Base-by-base conservation (phyloP, 2,888 invertebrate genomes). In the Heliconius ismenius region DNA sequence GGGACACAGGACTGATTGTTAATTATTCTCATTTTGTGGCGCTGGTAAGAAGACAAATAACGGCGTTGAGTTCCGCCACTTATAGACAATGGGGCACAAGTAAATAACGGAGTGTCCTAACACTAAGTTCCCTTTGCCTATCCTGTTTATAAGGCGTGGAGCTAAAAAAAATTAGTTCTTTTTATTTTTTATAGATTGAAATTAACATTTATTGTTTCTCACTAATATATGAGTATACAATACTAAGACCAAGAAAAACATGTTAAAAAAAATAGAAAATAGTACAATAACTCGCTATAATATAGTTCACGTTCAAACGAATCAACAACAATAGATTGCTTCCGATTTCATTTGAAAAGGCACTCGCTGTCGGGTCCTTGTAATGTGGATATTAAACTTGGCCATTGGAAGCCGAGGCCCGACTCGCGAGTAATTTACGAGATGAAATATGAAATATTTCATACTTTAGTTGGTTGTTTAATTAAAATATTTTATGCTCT, bases 301-400 rank as follows among this genome's bases (percentile, higher is more conserved):
- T n/a, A 67, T 24, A 39, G 39, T 24, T 43, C 36, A 39, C 39
- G n/a, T 67, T n/a, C 36, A 39, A 39, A 24, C 67, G 36, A 67
- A 39, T 39, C 39, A n/a, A 70, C 69, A 54, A 54, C 69, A 54
- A 54, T 18, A 43, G 10, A 54, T 54, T 32, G 69, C 69, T 54
- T 70, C 28, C 28, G 28, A n/a, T 70, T 70, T 7, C 69, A 70
- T 70, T 70, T 70, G 11, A 70, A 54, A 32, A 62, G 26, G 39
- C 43, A 69, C 26, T 69, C n/a, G 28, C 36, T n/a, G 63, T 43
- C n/a, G 70, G 76, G 64, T 64, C 24, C 64, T 72, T 64, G 70
- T 64, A 64, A 70, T 70, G 63, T 73, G 36, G 73, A 76, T 76
- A 76, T 76, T 73, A 73, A 76, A 76, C 76, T 76, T 76, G 39